Conservation (phyloP, 1,140 invertebrate genomes). For the Orius laevigatus region DNA sequence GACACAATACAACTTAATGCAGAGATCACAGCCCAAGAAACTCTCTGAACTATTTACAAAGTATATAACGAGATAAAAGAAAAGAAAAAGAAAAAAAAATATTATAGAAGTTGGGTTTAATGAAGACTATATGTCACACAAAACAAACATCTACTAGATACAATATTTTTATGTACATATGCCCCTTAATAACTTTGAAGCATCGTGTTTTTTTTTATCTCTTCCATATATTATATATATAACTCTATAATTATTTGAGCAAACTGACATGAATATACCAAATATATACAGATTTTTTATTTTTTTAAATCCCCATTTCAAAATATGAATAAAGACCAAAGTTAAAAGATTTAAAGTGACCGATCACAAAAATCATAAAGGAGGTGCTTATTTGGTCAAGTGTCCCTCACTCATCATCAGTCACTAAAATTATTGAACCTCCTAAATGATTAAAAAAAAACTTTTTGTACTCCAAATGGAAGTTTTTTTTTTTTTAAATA, state of each 20-base stretch:
- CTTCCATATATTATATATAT: slow-evolving; percentile 16
- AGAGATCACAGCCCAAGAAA: slow-evolving; percentile 24
- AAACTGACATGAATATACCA: slow-evolving; percentile 21
- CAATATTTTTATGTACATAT: slow-evolving; percentile 18
- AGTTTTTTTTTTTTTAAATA: slow-evolving; percentile 14
- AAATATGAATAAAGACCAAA: slow-evolving; percentile 10
- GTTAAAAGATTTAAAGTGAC: background rate
- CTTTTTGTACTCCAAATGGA: slow-evolving; percentile 19
- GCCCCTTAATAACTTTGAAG: slow-evolving; percentile 11
- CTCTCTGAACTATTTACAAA: slow-evolving; percentile 23
- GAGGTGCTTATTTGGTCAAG: slow-evolving; percentile 15
- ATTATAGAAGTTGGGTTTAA: slow-evolving; percentile 20
- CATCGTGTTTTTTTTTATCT: slow-evolving; percentile 14
- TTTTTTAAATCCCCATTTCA: slow-evolving; percentile 8
- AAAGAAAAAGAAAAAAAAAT: slow-evolving; percentile 20
- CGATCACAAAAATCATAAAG: slow-evolving; percentile 8
- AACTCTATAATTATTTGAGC: slow-evolving; percentile 22
- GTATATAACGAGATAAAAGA: slow-evolving; percentile 21
- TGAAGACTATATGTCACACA: slow-evolving; percentile 20
- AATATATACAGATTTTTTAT: slow-evolving; percentile 18
- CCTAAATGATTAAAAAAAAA: slow-evolving; percentile 6
- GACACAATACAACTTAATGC: slow-evolving; percentile 23
- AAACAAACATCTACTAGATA: slow-evolving; percentile 20
- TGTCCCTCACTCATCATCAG: background rate
- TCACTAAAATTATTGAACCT: slow-evolving; percentile 1